Percentiles rank a stretch among this genome's conserved stretches.
Evolutionary conservation across 2,113 vertebrate genomes (phyloP).

Genomic region (Labeo rohita): DNA sequence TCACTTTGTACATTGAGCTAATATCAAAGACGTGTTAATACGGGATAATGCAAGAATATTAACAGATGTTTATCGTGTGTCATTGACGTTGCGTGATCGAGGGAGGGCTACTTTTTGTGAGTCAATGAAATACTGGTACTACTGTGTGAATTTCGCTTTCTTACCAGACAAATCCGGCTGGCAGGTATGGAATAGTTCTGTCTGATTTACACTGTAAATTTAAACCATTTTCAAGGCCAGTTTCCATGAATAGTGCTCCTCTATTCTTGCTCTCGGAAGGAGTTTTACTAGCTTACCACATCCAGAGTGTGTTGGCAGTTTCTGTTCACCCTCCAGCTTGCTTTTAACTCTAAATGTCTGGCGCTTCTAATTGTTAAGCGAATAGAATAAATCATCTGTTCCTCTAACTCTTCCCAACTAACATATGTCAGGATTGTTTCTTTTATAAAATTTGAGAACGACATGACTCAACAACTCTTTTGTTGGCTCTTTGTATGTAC

Average conservation of each 20-base stretch:
- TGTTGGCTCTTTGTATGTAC: conserved; percentile 30
- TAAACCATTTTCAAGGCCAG: conserved; percentile 13
- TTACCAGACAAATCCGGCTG: background rate
- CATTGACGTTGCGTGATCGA: background rate
- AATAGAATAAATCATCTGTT: conserved; percentile 18
- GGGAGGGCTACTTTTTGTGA: background rate
- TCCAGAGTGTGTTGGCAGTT: conserved; percentile 34
- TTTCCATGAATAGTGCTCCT: conserved; percentile 3
- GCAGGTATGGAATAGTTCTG: background rate
- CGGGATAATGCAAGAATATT: conserved; percentile 34
- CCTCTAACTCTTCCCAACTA: conserved; percentile 29
- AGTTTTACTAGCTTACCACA: conserved; percentile 48
- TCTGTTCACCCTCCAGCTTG: conserved; percentile 20
- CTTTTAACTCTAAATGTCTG: conserved; percentile 23
- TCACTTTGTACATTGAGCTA: conserved; percentile 37
- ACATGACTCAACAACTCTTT: background rate
- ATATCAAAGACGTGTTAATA: conserved; percentile 31
- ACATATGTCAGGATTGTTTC: background rate
- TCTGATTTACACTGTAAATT: conserved; percentile 33
- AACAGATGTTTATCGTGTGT: conserved; percentile 33
- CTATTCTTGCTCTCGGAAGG: conserved; percentile 12
- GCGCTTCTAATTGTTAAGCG: background rate
- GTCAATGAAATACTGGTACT: conserved; percentile 19
- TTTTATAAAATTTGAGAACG: background rate
- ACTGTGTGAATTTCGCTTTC: conserved; percentile 24